phyloP scores from a whole-genome alignment of 2,797 vertebrate species.

The Anolis apletophallus region DNA sequence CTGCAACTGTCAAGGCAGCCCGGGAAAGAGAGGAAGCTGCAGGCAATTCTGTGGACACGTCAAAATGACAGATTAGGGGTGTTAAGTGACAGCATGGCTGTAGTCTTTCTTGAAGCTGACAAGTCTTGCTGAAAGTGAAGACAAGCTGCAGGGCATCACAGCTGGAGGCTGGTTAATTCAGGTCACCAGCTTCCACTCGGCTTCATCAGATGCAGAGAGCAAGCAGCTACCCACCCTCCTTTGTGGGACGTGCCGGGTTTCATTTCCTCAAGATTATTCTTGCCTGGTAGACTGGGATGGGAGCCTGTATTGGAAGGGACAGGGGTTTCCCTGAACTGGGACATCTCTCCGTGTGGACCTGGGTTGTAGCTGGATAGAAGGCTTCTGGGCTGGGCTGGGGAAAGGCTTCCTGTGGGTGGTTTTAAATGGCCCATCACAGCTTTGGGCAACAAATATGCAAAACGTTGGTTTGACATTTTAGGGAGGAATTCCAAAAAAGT shows the following conservation, averaged over 20 bases:
- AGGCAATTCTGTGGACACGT: neutral
- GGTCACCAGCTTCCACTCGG: slow-evolving; percentile 19
- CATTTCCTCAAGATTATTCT: neutral
- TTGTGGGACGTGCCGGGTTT: slow-evolving; percentile 6
- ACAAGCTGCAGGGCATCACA: slow-evolving; percentile 34
- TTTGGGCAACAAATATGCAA: no score
- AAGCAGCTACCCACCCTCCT: neutral
- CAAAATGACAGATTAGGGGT: neutral
- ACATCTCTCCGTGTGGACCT: no score
- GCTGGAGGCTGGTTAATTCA: slow-evolving; percentile 27
- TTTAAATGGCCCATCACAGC: no score
- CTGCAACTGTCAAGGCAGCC: neutral
- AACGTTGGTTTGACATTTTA: no score
- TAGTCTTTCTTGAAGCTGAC: neutral
- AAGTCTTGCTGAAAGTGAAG: slow-evolving; percentile 20
- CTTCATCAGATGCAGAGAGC: slow-evolving; percentile 9
- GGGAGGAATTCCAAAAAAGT: no score
- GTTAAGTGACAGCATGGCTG: slow-evolving; percentile 15
- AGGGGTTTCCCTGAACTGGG: no score
- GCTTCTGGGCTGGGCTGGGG: no score
- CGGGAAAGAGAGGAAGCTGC: neutral
- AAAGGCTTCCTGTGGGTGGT: no score
- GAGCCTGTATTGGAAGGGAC: no score
- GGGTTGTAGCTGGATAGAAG: no score
- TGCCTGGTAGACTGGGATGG: neutral